These are phyloP conservation scores for Ahaetulla prasina DNA, from an alignment of 2,113 vertebrate species.

Conservation along the genomic window DNA sequence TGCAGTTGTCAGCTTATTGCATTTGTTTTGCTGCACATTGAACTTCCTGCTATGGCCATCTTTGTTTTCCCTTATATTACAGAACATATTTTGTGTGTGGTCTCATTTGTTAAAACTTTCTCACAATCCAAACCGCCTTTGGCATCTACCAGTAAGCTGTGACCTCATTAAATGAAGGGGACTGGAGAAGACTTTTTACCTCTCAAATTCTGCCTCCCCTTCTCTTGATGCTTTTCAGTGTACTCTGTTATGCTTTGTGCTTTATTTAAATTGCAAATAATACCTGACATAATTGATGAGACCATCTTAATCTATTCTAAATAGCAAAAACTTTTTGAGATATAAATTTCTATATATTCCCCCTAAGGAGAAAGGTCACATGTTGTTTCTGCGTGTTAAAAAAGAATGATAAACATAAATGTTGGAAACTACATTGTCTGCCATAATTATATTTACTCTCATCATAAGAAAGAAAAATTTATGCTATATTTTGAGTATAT, in stretches of 20 bases:
- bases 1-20: background rate
- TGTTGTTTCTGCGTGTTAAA: background rate
- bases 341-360: background rate
- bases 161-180: background rate
- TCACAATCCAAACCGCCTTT: background rate
- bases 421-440: background rate
- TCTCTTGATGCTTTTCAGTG: background rate
- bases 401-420: background rate
- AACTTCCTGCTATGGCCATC: background rate
- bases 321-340: background rate
- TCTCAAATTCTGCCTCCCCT: background rate
- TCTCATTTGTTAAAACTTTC: slow-evolving; percentile 1
- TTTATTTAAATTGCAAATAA: background rate
- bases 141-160: background rate
- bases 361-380: background rate
- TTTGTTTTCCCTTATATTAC: background rate
- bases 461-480: background rate
- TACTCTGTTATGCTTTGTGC: background rate
- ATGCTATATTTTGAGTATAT: background rate
- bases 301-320: background rate
- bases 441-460: background rate
- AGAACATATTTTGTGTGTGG: background rate
- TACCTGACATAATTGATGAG: background rate
- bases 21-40: background rate
- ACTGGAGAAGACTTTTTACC: too few species aligned